Evolutionary conservation across 2,888 invertebrate genomes (phyloP).

Genomic region (Apantesis nais): DNA sequence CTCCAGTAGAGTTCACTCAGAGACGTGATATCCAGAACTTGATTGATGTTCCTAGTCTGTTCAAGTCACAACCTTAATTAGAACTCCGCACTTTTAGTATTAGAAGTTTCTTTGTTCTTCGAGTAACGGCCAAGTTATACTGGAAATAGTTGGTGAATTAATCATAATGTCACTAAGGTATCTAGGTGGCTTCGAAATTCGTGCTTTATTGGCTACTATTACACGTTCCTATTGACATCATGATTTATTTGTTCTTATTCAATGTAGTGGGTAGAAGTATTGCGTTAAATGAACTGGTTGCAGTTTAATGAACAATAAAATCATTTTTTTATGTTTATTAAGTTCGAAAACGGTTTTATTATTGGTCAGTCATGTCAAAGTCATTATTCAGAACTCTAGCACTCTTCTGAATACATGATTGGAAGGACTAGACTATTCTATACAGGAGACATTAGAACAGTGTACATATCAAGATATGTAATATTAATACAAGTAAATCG

Average conservation of each 20-base stretch:
- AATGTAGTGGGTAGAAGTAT: not conserved
- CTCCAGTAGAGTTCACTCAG: conserved; percentile 24
- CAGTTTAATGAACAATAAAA: not conserved
- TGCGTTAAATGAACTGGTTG: not conserved
- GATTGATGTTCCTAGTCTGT: conserved; percentile 34
- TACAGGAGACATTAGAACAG: no score
- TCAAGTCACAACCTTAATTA: conserved; percentile 4
- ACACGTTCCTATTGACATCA: conserved; percentile 16
- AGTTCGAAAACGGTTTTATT: not conserved
- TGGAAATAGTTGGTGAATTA: conserved; percentile 27
- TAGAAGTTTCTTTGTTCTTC: not conserved
- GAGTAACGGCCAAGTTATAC: conserved; percentile 4
- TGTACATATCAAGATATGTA: no score
- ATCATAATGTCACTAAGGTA: conserved; percentile 31
- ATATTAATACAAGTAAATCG: no score
- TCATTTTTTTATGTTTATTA: not conserved
- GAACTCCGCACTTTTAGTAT: conserved; percentile 11
- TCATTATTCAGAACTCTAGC: no score
- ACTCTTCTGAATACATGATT: no score
- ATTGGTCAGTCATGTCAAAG: not conserved
- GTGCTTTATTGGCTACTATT: conserved; percentile 33
- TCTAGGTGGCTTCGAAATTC: conserved; percentile 38
- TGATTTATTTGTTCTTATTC: not conserved
- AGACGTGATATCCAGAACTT: conserved; percentile 31
- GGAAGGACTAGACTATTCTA: no score